Percentiles rank a stretch among this genome's conserved stretches.
These are phyloP conservation scores for Altica lythri DNA, from an alignment of 2,888 invertebrate genomes.

Conservation along the genomic window DNA sequence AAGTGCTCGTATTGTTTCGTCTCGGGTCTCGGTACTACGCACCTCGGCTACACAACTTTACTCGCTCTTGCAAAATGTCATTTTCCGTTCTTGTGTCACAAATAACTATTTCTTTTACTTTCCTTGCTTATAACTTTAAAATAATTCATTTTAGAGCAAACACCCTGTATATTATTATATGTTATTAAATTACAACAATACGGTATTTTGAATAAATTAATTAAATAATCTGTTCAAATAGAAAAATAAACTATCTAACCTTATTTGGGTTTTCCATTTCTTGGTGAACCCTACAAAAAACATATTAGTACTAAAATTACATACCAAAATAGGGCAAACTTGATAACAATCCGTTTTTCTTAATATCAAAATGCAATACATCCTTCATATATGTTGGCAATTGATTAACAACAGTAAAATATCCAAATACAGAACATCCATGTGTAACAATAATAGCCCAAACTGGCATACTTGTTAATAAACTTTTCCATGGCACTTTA, in stretches of 20 bases:
- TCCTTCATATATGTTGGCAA: slow-evolving; percentile 85
- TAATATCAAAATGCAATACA: slow-evolving; percentile 77
- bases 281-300: neutral
- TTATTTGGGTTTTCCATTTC: neutral
- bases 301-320: slow-evolving; percentile 24
- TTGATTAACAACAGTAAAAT: slow-evolving; percentile 86
- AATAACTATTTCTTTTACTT: too few relatives aligned
- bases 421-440: slow-evolving; percentile 83
- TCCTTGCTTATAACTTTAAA: too few relatives aligned
- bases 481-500: slow-evolving; percentile 74
- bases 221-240: neutral
- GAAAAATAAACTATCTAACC: neutral
- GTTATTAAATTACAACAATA: too few relatives aligned
- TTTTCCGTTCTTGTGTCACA: too few relatives aligned
- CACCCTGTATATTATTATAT: too few relatives aligned
- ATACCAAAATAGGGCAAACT: slow-evolving; percentile 82
- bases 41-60: too few relatives aligned
- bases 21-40: too few relatives aligned
- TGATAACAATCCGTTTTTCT: slow-evolving; percentile 83
- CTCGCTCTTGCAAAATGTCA: too few relatives aligned
- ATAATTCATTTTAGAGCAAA: too few relatives aligned
- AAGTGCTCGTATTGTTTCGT: too few relatives aligned
- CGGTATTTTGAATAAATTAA: neutral
- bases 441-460: slow-evolving; percentile 87
- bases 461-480: slow-evolving; percentile 74